Percentiles rank a stretch among this genome's conserved stretches.
These are phyloP conservation scores for Helogale parvula DNA, from an alignment of 2,113 vertebrate species.

Conservation along the genomic window DNA sequence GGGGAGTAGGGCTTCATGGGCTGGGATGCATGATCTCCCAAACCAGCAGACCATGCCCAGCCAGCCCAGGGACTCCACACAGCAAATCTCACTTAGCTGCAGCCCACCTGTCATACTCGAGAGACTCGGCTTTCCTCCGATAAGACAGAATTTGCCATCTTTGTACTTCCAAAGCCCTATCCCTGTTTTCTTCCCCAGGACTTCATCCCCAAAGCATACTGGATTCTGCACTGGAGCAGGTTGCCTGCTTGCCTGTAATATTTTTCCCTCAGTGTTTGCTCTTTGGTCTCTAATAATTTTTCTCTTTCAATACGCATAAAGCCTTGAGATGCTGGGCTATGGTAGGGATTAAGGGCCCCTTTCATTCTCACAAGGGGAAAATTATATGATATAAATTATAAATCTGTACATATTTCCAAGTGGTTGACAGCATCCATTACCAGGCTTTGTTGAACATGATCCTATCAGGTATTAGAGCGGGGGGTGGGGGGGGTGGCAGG, in stretches of 20 bases:
- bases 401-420: background rate
- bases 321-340: background rate
- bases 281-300: background rate
- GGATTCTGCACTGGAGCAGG: background rate
- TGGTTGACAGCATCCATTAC: background rate
- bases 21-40: background rate
- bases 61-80: background rate
- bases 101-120: background rate
- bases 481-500: fast-evolving
- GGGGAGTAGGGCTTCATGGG: background rate
- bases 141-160: background rate
- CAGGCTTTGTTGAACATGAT: background rate
- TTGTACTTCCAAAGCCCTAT: background rate
- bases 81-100: background rate
- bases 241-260: background rate
- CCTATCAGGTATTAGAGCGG: background rate
- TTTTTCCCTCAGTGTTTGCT: background rate
- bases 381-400: background rate
- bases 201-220: background rate
- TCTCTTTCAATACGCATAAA: background rate
- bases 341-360: background rate
- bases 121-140: background rate
- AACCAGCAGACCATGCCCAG: background rate
- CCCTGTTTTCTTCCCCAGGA: background rate
- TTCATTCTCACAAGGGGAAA: background rate